Evolutionary conservation across 2,888 invertebrate genomes (phyloP), one percentile per base, ranked within the genome.

Genomic region (Chrysina gloriosa): DNA sequence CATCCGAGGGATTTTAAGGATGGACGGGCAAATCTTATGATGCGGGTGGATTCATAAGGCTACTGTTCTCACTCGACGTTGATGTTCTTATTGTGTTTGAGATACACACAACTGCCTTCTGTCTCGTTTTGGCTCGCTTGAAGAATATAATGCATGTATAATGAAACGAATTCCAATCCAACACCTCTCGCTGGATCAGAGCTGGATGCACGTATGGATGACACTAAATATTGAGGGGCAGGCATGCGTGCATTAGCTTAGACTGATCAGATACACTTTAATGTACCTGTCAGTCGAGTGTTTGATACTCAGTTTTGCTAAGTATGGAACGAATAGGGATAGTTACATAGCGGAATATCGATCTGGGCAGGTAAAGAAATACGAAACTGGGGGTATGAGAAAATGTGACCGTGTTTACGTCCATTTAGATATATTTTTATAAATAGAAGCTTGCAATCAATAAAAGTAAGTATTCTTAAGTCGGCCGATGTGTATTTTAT

Each of bases 251-350:
- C 71, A 70, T 72, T 71, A 70, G 66, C 68, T 42, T 68, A 70
- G 71, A 71, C 71, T 70, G 73, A 73, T 73, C 67, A 66, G 69
- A 73, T 70, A 67, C 66, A 72, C 68, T 71, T 70, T 75, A 73
- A 75, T 76, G 74, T 72, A 75, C 50, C 75, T 75, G 74, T 73
- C 73, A 75, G 69, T 73, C 71, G 70, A 72, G 65, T 54, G 19
- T 65, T 65, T 56, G 69, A 72, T 70, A 70, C 70, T 70, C 65
- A 71, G 72, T 74, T 58, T 58, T 39, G 63, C 48, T 63, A 48
- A 63, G 50, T 63, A 45, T 63, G 23, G 45, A 70, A 71, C 67
- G 65, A 21, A n/a, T n/a, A n/a, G n/a, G n/a, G n/a, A n/a, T n/a
- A n/a, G n/a, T n/a, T n/a, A n/a, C n/a, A n/a, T n/a, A n/a, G n/a